Base-by-base conservation (phyloP, 2,888 invertebrate species). In the Sphecodes monilicornis region DNA sequence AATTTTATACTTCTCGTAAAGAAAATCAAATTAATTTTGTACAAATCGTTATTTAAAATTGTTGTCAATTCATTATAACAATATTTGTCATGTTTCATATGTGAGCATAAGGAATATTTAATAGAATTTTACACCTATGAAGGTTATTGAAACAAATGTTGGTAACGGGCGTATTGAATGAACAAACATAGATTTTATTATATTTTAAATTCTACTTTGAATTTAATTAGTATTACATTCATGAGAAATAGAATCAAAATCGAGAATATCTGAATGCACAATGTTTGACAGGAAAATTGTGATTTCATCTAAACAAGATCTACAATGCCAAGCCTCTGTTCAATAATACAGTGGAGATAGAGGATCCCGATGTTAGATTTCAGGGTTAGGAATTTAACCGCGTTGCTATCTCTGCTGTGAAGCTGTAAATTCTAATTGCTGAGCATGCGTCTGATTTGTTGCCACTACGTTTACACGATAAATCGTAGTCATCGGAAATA, bases 371-470 rank as follows among this genome's bases (percentile, higher is more conserved):
- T 43, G 18, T 39, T 64, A 57, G 54, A 46, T 75, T 68, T 69
- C 13, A 1, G 13, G 73, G 22, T 26, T 46, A 69, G 29, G 64
- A 76, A 68, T 80, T 69, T 22, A 73, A 41, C 72, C n/a, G 50
- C n/a, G 8, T 3, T 41, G 64, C 3, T 43, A 57, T 54, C 57
- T 43, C 43, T 39, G 36, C 32, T 66, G 4, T 26, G 54, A 57
- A 71, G 57, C 41, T 41, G 66, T 29, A 60, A 66, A 70, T 75
- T 66, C 68, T 75, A 78, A 78, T 75, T 75, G 54, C 66, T 10
- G 39, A 22, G 26, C 43, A 69, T 22, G 16, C 64, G 69, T 8
- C 29, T 77, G 73, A 81, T 80, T 84, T 84, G 76, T 80, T 54
- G 26, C 39, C 26, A 10, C n/a, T 64, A 68, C 36, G 50, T 16